A percentile compares a stretch with the other conserved stretches of the same genome.
phyloP scores from a whole-genome alignment of 2,888 invertebrate species.

The Oscheius myriophilus region DNA sequence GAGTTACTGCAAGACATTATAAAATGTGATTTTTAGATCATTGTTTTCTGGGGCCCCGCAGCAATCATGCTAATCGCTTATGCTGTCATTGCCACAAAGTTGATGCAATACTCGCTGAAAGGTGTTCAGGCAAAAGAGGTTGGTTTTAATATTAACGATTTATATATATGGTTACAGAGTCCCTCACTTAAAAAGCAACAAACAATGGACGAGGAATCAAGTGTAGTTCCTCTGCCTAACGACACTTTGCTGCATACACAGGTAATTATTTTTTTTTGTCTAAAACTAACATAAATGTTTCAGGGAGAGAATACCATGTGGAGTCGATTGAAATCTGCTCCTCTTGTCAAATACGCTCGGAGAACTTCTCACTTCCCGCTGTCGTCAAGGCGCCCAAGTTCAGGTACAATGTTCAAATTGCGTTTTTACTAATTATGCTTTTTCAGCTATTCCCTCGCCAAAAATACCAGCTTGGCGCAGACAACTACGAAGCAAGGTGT shows the following conservation, averaged over 20 bases:
- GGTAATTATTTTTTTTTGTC: not conserved
- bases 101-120: conserved; percentile 59
- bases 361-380: conserved; percentile 8
- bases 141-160: no score
- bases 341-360: conserved; percentile 4
- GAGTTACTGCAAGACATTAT: not conserved
- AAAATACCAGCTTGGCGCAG: conserved; percentile 57
- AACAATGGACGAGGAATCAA: conserved; percentile 3
- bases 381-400: conserved; percentile 7
- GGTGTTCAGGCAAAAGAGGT: conserved; percentile 19
- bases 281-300: not conserved
- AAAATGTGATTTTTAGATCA: conserved; percentile 43
- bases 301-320: conserved; percentile 6
- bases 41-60: conserved; percentile 69
- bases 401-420: not conserved
- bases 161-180: not conserved
- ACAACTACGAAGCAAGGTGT: conserved; percentile 60
- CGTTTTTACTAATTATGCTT: no score
- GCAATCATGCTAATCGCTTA: conserved; percentile 59
- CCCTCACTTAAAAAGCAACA: not conserved
- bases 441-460: not conserved
- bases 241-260: not conserved
- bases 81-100: conserved; percentile 59
- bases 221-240: not conserved
- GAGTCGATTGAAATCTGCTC: conserved; percentile 17